These are phyloP conservation scores for Ceratitis capitata DNA, from an alignment of 1,140 invertebrate genomes.

Conservation along the genomic window DNA sequence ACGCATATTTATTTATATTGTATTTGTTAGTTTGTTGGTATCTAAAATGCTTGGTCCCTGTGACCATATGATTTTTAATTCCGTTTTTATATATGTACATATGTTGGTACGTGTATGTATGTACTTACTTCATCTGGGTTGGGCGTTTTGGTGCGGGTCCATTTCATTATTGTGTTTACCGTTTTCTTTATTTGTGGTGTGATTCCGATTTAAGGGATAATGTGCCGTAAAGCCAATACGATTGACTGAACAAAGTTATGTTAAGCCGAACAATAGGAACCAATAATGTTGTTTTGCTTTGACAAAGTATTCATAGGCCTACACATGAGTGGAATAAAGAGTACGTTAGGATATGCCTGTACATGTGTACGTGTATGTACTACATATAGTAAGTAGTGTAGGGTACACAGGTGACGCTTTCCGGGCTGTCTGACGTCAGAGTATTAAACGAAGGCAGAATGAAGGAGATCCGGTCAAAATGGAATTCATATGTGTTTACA, in stretches of 20 bases:
- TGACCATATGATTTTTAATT: not conserved
- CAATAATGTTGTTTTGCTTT: not conserved
- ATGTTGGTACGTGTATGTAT: not conserved
- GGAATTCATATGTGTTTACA: too few species aligned
- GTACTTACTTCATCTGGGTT: not conserved
- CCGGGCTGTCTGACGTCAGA: too few species aligned
- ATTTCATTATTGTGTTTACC: not conserved
- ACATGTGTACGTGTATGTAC: not conserved
- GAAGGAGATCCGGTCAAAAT: too few species aligned
- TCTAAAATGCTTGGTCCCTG: not conserved
- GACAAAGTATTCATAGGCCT: not conserved
- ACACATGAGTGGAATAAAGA: too few species aligned
- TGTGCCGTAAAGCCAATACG: constrained; percentile 43
- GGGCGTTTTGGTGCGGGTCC: not conserved
- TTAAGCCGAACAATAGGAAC: constrained; percentile 8
- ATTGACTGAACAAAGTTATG: constrained; percentile 43
- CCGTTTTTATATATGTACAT: not conserved
- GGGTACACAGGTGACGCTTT: not conserved
- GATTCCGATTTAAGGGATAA: constrained; percentile 42
- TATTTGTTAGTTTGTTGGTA: not conserved
- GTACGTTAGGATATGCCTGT: too few species aligned
- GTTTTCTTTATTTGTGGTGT: constrained; percentile 41
- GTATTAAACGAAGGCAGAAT: too few species aligned
- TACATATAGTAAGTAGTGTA: not conserved
- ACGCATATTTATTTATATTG: not conserved